Percentiles rank a stretch among this genome's conserved stretches.
Evolutionary conservation across 2,113 vertebrate genomes (phyloP).

Genomic region (Chroicocephalus ridibundus): DNA sequence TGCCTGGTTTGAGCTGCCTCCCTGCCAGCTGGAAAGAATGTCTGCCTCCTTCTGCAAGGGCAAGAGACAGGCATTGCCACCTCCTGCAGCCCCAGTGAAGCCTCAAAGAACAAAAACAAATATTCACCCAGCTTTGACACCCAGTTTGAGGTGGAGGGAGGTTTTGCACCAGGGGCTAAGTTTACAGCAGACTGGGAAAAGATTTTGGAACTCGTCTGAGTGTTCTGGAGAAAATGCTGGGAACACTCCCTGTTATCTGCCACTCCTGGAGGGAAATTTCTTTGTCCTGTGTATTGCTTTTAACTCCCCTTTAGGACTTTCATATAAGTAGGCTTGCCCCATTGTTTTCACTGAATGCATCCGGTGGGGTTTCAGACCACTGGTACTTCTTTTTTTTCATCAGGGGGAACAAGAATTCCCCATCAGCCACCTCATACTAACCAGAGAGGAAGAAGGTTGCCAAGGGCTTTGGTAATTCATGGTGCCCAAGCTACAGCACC

Average conservation of each 20-base stretch:
- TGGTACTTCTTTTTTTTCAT: background rate
- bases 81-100: background rate
- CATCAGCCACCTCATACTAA: background rate
- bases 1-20: no score
- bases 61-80: background rate
- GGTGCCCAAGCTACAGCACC: background rate
- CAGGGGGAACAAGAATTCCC: background rate
- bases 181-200: background rate
- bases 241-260: background rate
- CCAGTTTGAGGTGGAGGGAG: background rate
- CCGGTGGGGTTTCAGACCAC: background rate
- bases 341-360: background rate
- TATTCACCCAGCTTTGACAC: background rate
- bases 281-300: background rate
- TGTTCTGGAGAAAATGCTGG: background rate
- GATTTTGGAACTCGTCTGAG: rapidly evolving
- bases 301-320: background rate
- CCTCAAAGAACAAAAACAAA: background rate
- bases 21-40: background rate
- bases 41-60: background rate
- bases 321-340: background rate
- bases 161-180: background rate
- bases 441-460: background rate
- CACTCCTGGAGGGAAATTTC: background rate
- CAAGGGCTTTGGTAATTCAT: background rate